These are phyloP conservation scores for Brachirus orientalis DNA, from an alignment of 2,113 vertebrate genomes.

Conservation along the genomic window DNA sequence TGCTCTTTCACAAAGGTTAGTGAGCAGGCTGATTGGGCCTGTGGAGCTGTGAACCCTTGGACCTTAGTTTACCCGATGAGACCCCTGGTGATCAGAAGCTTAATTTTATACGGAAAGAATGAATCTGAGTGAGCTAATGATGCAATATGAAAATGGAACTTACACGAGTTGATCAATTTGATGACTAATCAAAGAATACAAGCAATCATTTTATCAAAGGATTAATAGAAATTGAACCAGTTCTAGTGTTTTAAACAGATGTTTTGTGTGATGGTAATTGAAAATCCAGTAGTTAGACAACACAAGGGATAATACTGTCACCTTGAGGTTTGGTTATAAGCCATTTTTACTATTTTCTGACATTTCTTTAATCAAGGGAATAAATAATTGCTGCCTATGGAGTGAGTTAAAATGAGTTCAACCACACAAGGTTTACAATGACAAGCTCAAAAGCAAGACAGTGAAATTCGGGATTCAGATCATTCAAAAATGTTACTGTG, in stretches of 20 bases:
- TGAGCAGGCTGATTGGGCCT: not conserved
- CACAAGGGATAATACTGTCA: not conserved
- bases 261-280: no score
- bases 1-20: slow-evolving; percentile 28
- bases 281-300: not conserved
- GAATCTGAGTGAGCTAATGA: no score
- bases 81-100: slow-evolving; percentile 7
- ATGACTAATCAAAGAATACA: no score
- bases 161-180: no score
- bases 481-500: no score
- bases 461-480: not conserved
- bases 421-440: not conserved
- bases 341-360: not conserved
- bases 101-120: no score
- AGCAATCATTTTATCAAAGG: no score
- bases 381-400: not conserved
- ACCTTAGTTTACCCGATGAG: not conserved
- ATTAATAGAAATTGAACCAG: no score
- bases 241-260: no score
- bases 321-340: not conserved
- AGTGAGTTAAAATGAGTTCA: not conserved
- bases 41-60: not conserved
- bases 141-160: no score
- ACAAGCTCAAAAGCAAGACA: not conserved
- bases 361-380: not conserved